phyloP scores from a whole-genome alignment of 2,797 vertebrate genomes.

The Myotis planiceps region DNA sequence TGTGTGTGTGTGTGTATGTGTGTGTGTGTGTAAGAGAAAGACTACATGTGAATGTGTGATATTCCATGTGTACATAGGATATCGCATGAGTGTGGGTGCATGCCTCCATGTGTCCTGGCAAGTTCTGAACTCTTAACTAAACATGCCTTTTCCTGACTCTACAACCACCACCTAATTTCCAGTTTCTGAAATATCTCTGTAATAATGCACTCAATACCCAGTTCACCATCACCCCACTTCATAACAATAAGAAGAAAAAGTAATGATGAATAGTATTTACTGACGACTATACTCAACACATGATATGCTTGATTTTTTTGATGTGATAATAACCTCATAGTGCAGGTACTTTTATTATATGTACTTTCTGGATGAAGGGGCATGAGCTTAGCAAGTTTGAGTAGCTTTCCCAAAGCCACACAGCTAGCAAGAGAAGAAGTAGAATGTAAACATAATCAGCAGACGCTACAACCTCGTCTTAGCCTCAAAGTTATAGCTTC shows the following conservation, averaged over 20 bases:
- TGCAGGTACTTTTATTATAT: neutral
- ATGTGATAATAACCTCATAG: neutral
- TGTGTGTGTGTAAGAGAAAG: neutral
- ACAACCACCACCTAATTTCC: neutral
- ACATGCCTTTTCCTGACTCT: neutral
- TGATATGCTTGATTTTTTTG: neutral
- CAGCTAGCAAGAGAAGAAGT: neutral
- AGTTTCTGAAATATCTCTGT: neutral
- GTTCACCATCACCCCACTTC: neutral
- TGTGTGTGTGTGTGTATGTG: neutral
- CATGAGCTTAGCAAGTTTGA: neutral
- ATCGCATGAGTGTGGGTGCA: neutral
- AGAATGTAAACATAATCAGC: neutral
- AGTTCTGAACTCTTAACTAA: neutral
- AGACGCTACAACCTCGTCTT: neutral
- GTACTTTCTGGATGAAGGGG: neutral
- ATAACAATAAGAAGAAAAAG: neutral
- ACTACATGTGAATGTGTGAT: neutral
- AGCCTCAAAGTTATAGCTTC: neutral
- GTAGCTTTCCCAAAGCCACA: neutral
- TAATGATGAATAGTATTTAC: neutral
- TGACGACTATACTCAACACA: neutral
- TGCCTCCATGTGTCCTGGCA: neutral
- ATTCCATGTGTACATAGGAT: neutral
- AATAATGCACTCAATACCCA: neutral